Base-by-base conservation (phyloP, 2,797 vertebrate species). In the Petrocephalus schoutedeni region DNA sequence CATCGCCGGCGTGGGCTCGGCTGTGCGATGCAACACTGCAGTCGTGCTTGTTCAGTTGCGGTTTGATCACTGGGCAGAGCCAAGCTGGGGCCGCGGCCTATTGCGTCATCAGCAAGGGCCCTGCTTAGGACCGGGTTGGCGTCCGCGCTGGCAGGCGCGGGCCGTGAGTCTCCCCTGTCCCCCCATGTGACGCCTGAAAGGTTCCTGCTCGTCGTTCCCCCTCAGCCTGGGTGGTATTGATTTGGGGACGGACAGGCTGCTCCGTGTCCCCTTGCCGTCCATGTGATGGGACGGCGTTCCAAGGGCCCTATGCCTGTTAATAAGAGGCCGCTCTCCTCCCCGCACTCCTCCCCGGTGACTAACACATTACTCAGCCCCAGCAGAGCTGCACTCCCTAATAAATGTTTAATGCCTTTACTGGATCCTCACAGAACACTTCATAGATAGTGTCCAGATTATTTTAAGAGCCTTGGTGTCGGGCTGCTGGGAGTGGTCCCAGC, bases 371-470 rank as follows among this genome's bases (percentile, higher is more conserved):
- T 58, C 57, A 58, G 56, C 56, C 21, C 32, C 36, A 7, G 54
- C 85, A 61, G 54, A 59, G 32, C 85, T 86, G 56, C 85, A 59
- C 54, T 86, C 8, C 19, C 1, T 86, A 36, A 86, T 86, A 41
- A 58, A 86, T 86, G 54, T 86, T 86, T 86, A 86, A 86, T 86
- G 85, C 32, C 54, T 86, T 57, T 32, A 41, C 12, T 59, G 57
- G 32, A 86, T 86, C 57, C 54, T 86, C 32, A 86, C 54, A 86
- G 85, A 84, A 54, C 82, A 84, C 82, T 84, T 84, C 45, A 49
- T 86, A 41, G 54, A 86, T 16, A 59, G 16, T 1, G 54, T 86
- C 57, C 32, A 14, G 57, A 86, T 86, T 41, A 59, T 86, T 86
- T 59, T 61, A 59, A 59, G 85, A 86, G 56, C 21, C 12, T 61